phyloP scores from a whole-genome alignment of 2,797 vertebrate species.

The Gallinago solitaria region DNA sequence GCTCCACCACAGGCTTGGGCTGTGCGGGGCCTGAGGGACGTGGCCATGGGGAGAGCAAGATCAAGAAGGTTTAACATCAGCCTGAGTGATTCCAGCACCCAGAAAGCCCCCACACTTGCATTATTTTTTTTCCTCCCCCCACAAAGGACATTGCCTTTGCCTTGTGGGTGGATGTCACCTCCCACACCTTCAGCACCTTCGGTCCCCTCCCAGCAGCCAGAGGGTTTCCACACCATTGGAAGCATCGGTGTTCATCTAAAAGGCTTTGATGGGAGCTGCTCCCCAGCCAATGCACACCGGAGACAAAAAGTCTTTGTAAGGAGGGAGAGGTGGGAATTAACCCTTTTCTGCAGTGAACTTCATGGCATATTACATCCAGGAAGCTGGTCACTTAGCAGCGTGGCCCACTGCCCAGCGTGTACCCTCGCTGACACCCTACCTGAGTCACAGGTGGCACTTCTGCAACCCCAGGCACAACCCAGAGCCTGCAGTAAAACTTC shows the following conservation, averaged over 20 bases:
- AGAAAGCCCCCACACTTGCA: neutral
- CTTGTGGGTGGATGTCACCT: neutral
- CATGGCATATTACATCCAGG: neutral
- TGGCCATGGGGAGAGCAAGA: neutral
- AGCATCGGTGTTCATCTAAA: neutral
- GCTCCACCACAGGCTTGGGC: neutral
- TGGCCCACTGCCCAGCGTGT: neutral
- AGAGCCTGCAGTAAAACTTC: neutral
- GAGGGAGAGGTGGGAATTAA: neutral
- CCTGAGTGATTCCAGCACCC: neutral
- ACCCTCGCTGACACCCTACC: accelerated
- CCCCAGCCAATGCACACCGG: neutral
- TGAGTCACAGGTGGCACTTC: neutral
- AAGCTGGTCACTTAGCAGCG: neutral
- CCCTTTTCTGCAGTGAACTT: neutral
- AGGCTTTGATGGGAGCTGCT: neutral
- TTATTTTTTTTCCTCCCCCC: neutral
- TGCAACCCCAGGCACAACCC: neutral
- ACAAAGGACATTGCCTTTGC: neutral
- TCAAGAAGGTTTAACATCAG: neutral
- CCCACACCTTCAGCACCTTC: neutral
- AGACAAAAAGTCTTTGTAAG: slow-evolving; percentile 30
- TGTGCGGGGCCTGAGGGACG: accelerated
- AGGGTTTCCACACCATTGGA: neutral
- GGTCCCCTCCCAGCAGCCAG: neutral